phyloP scores from a whole-genome alignment of 2,888 invertebrate genomes.

The Oconnorella tubifera region DNA sequence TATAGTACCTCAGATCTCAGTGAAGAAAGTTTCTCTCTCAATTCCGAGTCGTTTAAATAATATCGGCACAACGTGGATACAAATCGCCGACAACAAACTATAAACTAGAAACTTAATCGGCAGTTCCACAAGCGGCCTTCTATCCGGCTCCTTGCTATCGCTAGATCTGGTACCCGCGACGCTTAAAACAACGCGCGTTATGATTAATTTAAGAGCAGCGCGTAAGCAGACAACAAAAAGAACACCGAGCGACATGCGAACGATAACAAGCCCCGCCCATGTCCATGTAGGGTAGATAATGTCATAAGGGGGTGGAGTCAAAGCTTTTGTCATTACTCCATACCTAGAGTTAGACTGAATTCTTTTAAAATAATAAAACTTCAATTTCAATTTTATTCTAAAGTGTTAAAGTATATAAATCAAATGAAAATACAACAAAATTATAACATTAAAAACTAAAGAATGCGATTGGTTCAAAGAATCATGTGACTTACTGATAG shows the following conservation, averaged over 20 bases:
- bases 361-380: too few relatives aligned
- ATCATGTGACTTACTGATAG: constrained; percentile 66
- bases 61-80: constrained; percentile 72
- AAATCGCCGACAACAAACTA: constrained; percentile 74
- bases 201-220: constrained; percentile 65
- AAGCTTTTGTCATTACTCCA: constrained; percentile 62
- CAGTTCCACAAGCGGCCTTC: constrained; percentile 67
- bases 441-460: too few relatives aligned
- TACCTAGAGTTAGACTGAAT: too few relatives aligned
- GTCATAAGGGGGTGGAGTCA: constrained; percentile 66
- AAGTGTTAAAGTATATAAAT: too few relatives aligned
- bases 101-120: constrained; percentile 79
- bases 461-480: constrained; percentile 50
- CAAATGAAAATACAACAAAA: too few relatives aligned
- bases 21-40: constrained; percentile 60
- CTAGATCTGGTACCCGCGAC: constrained; percentile 67
- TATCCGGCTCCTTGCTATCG: constrained; percentile 60
- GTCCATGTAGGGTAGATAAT: constrained; percentile 75
- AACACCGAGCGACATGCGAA: constrained; percentile 66
- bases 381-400: too few relatives aligned
- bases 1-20: constrained; percentile 34
- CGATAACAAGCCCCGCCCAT: constrained; percentile 35
- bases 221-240: constrained; percentile 69
- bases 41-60: constrained; percentile 73
- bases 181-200: constrained; percentile 69